Evolutionary conservation across 2,797 vertebrate genomes (phyloP).

Genomic region (Chaenodraco wilsoni): DNA sequence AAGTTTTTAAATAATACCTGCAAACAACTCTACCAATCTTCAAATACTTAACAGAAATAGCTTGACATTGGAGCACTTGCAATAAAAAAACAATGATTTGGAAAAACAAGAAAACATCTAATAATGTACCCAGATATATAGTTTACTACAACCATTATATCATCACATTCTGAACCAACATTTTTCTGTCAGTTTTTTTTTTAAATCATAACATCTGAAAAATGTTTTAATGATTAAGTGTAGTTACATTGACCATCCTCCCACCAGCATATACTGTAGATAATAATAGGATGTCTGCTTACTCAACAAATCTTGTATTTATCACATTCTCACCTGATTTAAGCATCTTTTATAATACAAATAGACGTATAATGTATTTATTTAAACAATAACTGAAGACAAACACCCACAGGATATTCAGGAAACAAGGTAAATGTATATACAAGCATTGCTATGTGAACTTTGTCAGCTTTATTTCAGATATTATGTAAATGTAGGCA

Average conservation of each 20-base stretch:
- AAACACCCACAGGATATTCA: background rate
- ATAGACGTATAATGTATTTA: too few relatives aligned
- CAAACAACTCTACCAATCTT: background rate
- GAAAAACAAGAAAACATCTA: too few relatives aligned
- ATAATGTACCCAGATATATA: background rate
- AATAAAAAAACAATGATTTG: too few relatives aligned
- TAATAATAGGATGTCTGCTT: background rate
- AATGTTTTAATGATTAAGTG: background rate
- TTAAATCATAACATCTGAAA: background rate
- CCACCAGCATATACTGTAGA: background rate
- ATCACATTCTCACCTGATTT: slow-evolving; percentile 1
- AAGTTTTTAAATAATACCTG: background rate
- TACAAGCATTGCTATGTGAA: too few relatives aligned
- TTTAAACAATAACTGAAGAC: background rate
- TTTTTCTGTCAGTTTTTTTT: too few relatives aligned
- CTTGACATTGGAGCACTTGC: background rate
- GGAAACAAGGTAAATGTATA: too few relatives aligned
- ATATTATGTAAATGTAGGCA: too few relatives aligned
- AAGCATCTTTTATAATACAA: background rate
- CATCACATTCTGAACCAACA: background rate
- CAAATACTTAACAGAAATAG: background rate
- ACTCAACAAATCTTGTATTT: background rate
- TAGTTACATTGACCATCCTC: background rate
- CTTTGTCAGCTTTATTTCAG: too few relatives aligned
- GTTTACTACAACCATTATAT: background rate